These are phyloP conservation scores for Scyliorhinus canicula DNA, from an alignment of 2,797 vertebrate genomes.

Conservation along the genomic window DNA sequence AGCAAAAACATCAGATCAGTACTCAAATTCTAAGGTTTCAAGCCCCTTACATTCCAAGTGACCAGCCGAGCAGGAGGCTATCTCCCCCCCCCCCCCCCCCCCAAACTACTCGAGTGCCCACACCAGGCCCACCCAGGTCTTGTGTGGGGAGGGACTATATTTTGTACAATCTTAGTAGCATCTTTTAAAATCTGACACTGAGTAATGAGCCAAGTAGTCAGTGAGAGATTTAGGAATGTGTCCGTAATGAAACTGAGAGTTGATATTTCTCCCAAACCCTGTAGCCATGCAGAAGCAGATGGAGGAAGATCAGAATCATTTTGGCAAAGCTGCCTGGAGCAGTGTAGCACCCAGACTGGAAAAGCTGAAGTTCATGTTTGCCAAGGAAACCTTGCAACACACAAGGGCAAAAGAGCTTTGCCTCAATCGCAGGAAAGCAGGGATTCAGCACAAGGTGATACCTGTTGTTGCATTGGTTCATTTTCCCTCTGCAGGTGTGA, in stretches of 20 bases:
- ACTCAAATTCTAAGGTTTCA: too few species aligned
- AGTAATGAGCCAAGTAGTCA: not conserved
- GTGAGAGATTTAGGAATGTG: not conserved
- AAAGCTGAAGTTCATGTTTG: conserved; percentile 74
- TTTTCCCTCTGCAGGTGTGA: not conserved
- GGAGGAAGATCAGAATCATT: conserved; percentile 74
- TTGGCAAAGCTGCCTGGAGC: conserved; percentile 80
- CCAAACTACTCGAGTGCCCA: too few species aligned
- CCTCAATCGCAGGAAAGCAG: conserved; percentile 67
- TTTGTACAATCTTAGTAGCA: not conserved
- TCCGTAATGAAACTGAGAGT: not conserved
- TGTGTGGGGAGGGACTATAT: too few species aligned
- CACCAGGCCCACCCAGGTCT: too few species aligned
- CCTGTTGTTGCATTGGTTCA: not conserved
- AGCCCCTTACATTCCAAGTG: too few species aligned
- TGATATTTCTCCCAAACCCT: conserved; percentile 18
- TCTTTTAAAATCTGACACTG: not conserved
- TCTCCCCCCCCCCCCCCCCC: too few species aligned
- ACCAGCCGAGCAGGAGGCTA: too few species aligned
- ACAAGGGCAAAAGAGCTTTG: conserved; percentile 84
- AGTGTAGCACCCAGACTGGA: conserved; percentile 76
- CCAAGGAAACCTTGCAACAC: conserved; percentile 84
- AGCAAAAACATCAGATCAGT: too few species aligned
- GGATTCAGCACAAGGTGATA: conserved; percentile 67
- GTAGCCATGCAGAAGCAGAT: conserved; percentile 85